These are phyloP conservation scores for Poeciliopsis gracilis DNA, from an alignment of 2,797 vertebrate genomes.

Conservation along the genomic window DNA sequence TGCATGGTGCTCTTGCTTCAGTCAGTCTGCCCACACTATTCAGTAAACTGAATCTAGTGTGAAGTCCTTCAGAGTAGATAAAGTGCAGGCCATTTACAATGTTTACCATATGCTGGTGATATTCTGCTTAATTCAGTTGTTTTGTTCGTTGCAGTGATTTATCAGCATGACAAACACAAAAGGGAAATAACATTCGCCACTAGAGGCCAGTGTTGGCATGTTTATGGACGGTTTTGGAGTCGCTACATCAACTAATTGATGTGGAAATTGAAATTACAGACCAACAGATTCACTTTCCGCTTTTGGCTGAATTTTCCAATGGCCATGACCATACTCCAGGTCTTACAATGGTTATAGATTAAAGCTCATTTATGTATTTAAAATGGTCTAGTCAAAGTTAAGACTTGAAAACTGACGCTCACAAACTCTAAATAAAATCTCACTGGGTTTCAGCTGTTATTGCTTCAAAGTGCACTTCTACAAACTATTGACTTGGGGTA, in stretches of 20 bases:
- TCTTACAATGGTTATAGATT: neutral
- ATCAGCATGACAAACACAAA: neutral
- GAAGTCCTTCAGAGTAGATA: no score
- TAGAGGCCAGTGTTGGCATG: conserved; percentile 60
- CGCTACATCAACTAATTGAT: neutral
- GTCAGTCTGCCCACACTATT: no score
- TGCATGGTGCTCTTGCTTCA: no score
- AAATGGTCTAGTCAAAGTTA: neutral
- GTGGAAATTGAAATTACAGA: neutral
- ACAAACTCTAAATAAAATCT: neutral
- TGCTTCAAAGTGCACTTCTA: neutral
- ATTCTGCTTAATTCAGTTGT: neutral
- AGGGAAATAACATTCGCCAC: conserved; percentile 39
- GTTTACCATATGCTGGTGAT: neutral
- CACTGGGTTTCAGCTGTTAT: neutral
- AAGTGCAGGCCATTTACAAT: no score
- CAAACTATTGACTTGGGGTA: neutral
- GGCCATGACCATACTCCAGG: neutral
- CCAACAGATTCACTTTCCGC: neutral
- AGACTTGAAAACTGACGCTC: neutral
- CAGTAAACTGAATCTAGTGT: no score
- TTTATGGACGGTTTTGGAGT: conserved; percentile 6
- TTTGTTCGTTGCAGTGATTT: conserved; percentile 2
- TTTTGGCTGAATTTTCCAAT: neutral
- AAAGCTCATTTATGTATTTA: neutral